Evolutionary conservation across 2,797 vertebrate species (phyloP).

Genomic region (Eremophila alpestris): DNA sequence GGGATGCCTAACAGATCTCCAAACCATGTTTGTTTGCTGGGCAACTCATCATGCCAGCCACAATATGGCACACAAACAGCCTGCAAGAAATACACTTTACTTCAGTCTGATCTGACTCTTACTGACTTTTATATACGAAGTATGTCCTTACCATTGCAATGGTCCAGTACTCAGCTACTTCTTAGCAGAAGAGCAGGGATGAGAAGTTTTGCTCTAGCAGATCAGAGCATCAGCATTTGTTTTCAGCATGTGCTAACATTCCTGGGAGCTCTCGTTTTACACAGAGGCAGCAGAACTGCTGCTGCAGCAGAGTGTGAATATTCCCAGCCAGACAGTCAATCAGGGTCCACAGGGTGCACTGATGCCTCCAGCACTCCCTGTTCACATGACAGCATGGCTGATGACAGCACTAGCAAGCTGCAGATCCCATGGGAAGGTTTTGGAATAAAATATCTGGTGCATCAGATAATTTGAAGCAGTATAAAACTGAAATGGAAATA

Average conservation of each 20-base stretch:
- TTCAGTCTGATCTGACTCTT: not conserved
- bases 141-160: slow-evolving; percentile 8
- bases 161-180: not conserved
- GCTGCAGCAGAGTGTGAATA: not conserved
- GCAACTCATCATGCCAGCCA: not conserved
- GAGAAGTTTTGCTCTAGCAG: not conserved
- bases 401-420: not conserved
- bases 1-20: not conserved
- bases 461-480: not conserved
- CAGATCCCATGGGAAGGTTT: not conserved
- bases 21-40: not conserved
- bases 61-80: not conserved
- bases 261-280: slow-evolving; percentile 3
- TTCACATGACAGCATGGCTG: not conserved
- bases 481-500: not conserved
- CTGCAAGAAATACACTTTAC: not conserved
- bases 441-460: not conserved
- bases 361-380: not conserved
- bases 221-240: not conserved
- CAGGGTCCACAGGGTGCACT: not conserved
- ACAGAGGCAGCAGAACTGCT: slow-evolving; percentile 30
- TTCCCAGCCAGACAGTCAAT: not conserved
- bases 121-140: not conserved
- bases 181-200: not conserved
- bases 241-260: not conserved